Percentiles rank a stretch among this genome's conserved stretches.
Conservation (phyloP, 2,113 vertebrate species). For the Origma solitaria region DNA sequence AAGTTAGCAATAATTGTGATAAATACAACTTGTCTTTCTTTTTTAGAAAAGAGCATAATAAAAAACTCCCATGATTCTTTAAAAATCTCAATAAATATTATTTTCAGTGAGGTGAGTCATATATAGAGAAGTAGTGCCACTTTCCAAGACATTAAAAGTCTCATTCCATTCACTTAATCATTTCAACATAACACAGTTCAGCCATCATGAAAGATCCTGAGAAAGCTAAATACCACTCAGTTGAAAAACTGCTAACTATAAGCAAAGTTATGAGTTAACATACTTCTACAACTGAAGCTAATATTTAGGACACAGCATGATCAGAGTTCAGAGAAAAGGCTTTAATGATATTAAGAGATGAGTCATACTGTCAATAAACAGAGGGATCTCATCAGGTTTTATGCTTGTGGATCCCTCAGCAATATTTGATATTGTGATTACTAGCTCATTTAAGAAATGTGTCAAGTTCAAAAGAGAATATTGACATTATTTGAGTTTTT, state of each 20-base stretch:
- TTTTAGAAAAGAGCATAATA: background rate
- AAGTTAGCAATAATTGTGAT: background rate
- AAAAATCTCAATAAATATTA: background rate
- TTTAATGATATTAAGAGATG: background rate
- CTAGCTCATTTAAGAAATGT: background rate
- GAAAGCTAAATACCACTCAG: background rate
- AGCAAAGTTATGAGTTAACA: background rate
- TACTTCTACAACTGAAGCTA: background rate
- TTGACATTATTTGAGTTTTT: background rate
- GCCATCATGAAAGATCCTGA: accelerated
- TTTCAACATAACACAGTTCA: background rate
- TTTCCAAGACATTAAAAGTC: background rate
- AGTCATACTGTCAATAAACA: background rate
- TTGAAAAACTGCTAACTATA: background rate
- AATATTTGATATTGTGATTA: background rate
- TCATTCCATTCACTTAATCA: background rate
- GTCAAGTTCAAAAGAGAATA: background rate
- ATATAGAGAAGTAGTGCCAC: background rate
- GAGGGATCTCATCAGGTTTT: background rate
- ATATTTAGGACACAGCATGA: background rate
- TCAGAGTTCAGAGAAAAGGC: background rate
- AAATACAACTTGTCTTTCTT: background rate
- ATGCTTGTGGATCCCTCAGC: background rate
- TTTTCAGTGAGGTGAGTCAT: background rate
- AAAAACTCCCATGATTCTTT: accelerated